A percentile compares a stretch with the other conserved stretches of the same genome.
These are phyloP conservation scores for Zaprionus vittiger DNA, from an alignment of 1,140 invertebrate species.

Conservation along the genomic window DNA sequence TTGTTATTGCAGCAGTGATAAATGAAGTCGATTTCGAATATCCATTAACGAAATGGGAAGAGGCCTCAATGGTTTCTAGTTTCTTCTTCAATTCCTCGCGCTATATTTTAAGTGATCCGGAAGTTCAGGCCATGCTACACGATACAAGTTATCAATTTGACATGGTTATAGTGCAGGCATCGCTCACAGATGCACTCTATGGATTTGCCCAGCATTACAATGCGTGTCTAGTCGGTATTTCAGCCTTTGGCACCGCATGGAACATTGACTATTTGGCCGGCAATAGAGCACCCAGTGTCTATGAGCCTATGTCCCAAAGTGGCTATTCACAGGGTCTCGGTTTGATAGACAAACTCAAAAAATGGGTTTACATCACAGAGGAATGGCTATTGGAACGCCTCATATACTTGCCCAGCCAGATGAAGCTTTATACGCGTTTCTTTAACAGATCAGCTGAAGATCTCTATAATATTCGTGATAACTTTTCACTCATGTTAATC, in stretches of 20 bases:
- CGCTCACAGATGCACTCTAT: slow-evolving; percentile 62
- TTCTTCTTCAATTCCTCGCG: slow-evolving; percentile 49
- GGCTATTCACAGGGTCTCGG: slow-evolving; percentile 70
- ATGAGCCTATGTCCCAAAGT: slow-evolving; percentile 73
- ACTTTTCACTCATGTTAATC: slow-evolving; percentile 67
- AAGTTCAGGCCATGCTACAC: slow-evolving; percentile 54
- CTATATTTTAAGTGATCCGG: slow-evolving; percentile 39
- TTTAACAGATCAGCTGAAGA: slow-evolving; percentile 37
- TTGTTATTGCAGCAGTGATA: slow-evolving; percentile 15
- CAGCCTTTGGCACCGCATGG: slow-evolving; percentile 59
- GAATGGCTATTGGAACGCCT: slow-evolving; percentile 55
- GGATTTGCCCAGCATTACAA: slow-evolving; percentile 70
- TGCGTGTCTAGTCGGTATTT: slow-evolving; percentile 63
- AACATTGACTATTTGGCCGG: slow-evolving; percentile 68
- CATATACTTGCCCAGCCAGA: slow-evolving; percentile 63
- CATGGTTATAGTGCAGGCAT: slow-evolving; percentile 66
- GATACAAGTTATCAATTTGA: slow-evolving; percentile 54
- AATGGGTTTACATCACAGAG: slow-evolving; percentile 69
- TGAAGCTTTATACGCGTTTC: slow-evolving; percentile 67
- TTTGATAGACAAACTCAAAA: slow-evolving; percentile 82
- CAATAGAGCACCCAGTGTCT: slow-evolving; percentile 72
- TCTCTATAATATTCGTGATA: slow-evolving; percentile 50
- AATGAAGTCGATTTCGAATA: not conserved
- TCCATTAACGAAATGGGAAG: slow-evolving; percentile 45
- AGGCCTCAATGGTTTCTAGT: slow-evolving; percentile 30